A percentile compares a stretch with the other conserved stretches of the same genome.
Evolutionary conservation across 2,888 invertebrate species (phyloP).

Genomic region (Ichneumon xanthorius): DNA sequence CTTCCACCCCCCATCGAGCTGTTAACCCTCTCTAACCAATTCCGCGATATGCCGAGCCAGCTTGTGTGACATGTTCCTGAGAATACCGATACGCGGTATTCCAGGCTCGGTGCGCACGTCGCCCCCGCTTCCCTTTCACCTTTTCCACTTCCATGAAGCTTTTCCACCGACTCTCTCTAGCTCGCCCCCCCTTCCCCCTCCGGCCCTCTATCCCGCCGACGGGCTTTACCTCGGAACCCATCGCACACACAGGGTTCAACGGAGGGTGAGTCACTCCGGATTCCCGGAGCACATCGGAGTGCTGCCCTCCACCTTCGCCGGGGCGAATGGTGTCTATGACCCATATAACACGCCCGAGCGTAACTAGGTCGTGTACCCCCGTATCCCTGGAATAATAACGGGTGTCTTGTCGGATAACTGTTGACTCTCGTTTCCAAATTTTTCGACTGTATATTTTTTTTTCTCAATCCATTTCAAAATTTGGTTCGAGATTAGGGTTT

Average conservation of each 20-base stretch:
- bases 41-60: slow-evolving; percentile 39
- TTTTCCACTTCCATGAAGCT: slow-evolving; percentile 41
- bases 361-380: slow-evolving; percentile 83
- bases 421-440: too few relatives aligned
- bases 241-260: slow-evolving; percentile 57
- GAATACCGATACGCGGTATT: slow-evolving; percentile 51
- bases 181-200: slow-evolving; percentile 7
- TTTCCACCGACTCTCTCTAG: slow-evolving; percentile 8
- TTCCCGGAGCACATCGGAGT: slow-evolving; percentile 56
- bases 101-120: slow-evolving; percentile 39
- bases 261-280: slow-evolving; percentile 66
- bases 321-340: slow-evolving; percentile 83
- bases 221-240: slow-evolving; percentile 47
- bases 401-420: slow-evolving; percentile 74
- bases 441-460: neutral
- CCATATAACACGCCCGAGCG: slow-evolving; percentile 82
- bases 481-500: neutral
- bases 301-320: slow-evolving; percentile 63
- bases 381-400: slow-evolving; percentile 82
- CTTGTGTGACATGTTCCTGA: slow-evolving; percentile 43
- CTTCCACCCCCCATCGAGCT: neutral
- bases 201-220: slow-evolving; percentile 11
- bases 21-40: slow-evolving; percentile 27
- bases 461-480: neutral
- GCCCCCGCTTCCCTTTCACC: neutral